Base-by-base conservation (phyloP, 2,888 invertebrate genomes). In the Melitaea athalia region DNA sequence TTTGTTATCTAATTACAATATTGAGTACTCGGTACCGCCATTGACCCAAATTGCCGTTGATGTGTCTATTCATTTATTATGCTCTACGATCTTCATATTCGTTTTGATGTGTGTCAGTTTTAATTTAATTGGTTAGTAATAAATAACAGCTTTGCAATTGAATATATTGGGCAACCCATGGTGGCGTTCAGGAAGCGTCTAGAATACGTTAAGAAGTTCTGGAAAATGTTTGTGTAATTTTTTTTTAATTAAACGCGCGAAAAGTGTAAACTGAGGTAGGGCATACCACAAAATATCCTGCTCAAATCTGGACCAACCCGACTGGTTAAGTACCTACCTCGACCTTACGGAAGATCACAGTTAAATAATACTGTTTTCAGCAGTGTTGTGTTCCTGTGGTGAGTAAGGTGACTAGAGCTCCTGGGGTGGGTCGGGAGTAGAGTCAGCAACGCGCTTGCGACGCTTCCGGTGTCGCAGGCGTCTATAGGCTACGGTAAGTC, bases 81-180 rank as follows among this genome's bases (percentile, higher is more conserved):
- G 11, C 50, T 52, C 50, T 47, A 14, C 47, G n/a, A 33, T 33
- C 33, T 33, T 5, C 33, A 33, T 47, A 47, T 5, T 47, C 12
- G n/a, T 47, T n/a, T 47, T 5, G 12, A 14, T 14, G 47, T 47
- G 47, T n/a, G 0, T 11, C 24, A 52, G 33, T 24, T 53, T 12
- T 8, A 24, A 52, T 52, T 31, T 31, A 12, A 53, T 53, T 53
- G 24, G 10, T 57, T 15, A n/a, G 24, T 38, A 38, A 38, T n/a
- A 11, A 38, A 57, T 38, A n/a, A 55, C 6, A 11, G 12, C 12
- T 53, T 14, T 10, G 3, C 12, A 42, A 15, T 38, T 5, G 38
- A 42, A 57, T 8, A 42, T 15, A 15, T 57, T 63, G 59, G 70
- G 67, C 62, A 64, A 70, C 49, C 63, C 57, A 24, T 42, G 50